Conservation (phyloP, 2,888 invertebrate species). For the Leuctra nigra region DNA sequence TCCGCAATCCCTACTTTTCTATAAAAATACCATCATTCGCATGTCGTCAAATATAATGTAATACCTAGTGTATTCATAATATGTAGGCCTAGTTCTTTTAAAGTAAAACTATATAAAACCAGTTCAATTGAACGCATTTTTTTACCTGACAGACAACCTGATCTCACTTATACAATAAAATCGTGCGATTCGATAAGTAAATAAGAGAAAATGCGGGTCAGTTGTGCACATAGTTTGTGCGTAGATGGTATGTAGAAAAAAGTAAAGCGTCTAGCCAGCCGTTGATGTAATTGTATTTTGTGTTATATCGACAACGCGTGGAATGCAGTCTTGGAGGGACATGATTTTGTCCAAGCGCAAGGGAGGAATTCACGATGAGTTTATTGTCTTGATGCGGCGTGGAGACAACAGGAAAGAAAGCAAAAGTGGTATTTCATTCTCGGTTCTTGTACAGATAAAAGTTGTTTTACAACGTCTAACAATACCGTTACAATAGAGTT, state of each 20-base stretch:
- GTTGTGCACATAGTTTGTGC: background rate
- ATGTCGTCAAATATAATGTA: background rate
- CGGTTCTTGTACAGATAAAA: no score
- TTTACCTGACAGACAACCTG: background rate
- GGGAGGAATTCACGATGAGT: no score
- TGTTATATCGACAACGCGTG: no score
- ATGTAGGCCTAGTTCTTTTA: background rate
- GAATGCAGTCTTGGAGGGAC: no score
- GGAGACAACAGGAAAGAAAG: no score
- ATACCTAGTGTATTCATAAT: slow-evolving; percentile 5
- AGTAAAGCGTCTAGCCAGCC: background rate
- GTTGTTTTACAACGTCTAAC: no score
- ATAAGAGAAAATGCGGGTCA: slow-evolving; percentile 17
- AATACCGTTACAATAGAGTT: no score
- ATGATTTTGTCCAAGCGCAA: no score
- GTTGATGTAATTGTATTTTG: no score
- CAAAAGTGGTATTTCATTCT: no score
- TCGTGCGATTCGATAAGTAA: slow-evolving; percentile 16
- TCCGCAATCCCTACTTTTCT: background rate
- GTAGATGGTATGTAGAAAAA: slow-evolving; percentile 5
- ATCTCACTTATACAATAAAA: slow-evolving; percentile 7
- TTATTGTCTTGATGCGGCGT: no score
- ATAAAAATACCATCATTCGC: background rate
- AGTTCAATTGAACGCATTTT: slow-evolving; percentile 8
- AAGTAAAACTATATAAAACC: background rate